Evolutionary conservation across 2,797 vertebrate species (phyloP), one percentile per base, ranked within the genome.

Genomic region (Chaunax sp.): DNA sequence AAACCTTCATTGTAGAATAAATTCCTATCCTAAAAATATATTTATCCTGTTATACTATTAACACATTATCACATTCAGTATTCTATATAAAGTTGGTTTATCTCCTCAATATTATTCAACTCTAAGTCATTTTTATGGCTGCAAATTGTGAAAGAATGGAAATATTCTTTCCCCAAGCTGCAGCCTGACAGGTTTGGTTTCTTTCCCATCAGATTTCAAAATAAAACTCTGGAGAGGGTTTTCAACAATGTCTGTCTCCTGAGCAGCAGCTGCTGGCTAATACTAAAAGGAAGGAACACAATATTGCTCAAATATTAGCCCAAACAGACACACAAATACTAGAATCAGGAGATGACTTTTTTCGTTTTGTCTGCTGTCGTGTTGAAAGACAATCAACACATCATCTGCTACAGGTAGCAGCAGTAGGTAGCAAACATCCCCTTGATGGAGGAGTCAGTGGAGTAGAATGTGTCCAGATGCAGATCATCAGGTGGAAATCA

Each of bases 351-450:
- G 26, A 33, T 40, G 8, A 28, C 26, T 46, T 55, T 68, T 56
- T 51, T 61, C 10, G 20, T 64, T 60, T 46, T 37, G 50, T 69
- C 55, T 54, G 38, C 7, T 61, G 20, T 75, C 66, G 53, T 47
- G 51, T 45, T 52, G 30, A 77, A 58, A 57, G 44, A 58, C 69
- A 33, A 52, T 1, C 50, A 6, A 7, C 19, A 23, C 11, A 9
- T 46, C 59, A 62, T 64, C 25, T 64, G 25, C 30, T 5, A 23
- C 9, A 12, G 35, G 19, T 1, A 18, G 28, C 3, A n/a, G 33
- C 7, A 9, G 16, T 1, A 37, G 30, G 6, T 35, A 37, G 2
- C 12, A 20, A 20, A 22, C 9, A 22, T 19, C 10, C 5, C 6
- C 25, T 20, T 1, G 2, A n/a, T n/a, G n/a, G n/a, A n/a, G n/a